These are phyloP conservation scores for Craniophora ligustri DNA, from an alignment of 2,888 invertebrate species.

Conservation along the genomic window DNA sequence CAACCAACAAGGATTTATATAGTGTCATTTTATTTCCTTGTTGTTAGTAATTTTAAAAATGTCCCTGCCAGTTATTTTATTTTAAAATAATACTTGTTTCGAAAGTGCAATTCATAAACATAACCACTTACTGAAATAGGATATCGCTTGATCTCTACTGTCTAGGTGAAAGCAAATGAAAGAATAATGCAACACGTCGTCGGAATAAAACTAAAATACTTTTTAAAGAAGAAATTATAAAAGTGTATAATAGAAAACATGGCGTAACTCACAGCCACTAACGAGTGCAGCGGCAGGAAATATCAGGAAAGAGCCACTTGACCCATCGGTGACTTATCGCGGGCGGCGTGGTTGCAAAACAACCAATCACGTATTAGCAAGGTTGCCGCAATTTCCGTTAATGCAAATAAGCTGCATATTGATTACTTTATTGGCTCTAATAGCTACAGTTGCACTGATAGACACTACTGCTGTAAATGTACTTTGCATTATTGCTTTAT, in stretches of 20 bases:
- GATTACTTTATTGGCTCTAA: constrained; percentile 47
- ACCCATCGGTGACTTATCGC: constrained; percentile 48
- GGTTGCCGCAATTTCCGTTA: constrained; percentile 58
- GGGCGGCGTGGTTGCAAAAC: constrained; percentile 34
- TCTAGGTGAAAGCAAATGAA: neutral
- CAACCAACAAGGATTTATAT: no score
- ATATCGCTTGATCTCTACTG: neutral
- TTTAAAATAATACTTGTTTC: neutral
- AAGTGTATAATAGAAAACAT: neutral
- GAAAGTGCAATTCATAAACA: neutral
- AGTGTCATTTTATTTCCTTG: no score
- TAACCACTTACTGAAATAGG: neutral
- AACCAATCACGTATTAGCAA: constrained; percentile 53
- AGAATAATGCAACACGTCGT: neutral
- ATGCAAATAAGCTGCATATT: constrained; percentile 51
- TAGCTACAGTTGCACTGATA: constrained; percentile 17
- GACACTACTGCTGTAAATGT: neutral
- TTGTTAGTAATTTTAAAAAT: no score
- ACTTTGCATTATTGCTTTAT: no score
- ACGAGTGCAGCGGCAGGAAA: constrained; percentile 32
- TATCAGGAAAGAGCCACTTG: constrained; percentile 42
- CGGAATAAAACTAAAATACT: neutral
- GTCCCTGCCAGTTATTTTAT: neutral
- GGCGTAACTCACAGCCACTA: constrained; percentile 17
- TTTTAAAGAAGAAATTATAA: neutral